Evolutionary conservation across 1,140 invertebrate species (phyloP).

Genomic region (Eueides isabella): DNA sequence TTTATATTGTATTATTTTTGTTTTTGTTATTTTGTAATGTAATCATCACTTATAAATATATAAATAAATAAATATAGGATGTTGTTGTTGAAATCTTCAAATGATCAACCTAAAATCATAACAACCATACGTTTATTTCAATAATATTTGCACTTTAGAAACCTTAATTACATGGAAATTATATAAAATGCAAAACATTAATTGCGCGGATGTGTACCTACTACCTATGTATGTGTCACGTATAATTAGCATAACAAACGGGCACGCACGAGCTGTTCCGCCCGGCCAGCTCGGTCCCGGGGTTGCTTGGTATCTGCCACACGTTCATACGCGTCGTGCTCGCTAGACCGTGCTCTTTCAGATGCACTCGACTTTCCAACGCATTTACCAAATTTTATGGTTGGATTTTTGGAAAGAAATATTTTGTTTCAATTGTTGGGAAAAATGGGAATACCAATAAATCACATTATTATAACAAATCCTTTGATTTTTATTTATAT

Average conservation of each 20-base stretch:
- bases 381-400: constrained; percentile 48
- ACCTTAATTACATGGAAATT: not conserved
- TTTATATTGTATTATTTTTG: too few species aligned
- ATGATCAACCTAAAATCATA: too few species aligned
- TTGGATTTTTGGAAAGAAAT: constrained; percentile 26
- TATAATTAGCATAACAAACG: constrained; percentile 76
- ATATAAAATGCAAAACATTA: not conserved
- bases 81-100: too few species aligned
- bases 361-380: constrained; percentile 61
- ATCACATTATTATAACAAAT: not conserved
- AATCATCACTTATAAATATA: too few species aligned
- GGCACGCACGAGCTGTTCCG: constrained; percentile 53
- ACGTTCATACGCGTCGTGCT: constrained; percentile 66
- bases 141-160: too few species aligned
- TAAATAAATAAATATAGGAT: too few species aligned
- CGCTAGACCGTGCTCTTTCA: constrained; percentile 69
- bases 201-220: constrained; percentile 6
- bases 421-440: not conserved
- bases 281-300: constrained; percentile 28
- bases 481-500: not conserved
- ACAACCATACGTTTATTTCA: too few species aligned
- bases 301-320: constrained; percentile 61
- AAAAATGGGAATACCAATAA: not conserved
- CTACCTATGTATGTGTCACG: constrained; percentile 26
- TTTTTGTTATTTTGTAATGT: too few species aligned